Conservation (phyloP, 2,888 invertebrate species). For the Drosophila subsilvestris region DNA sequence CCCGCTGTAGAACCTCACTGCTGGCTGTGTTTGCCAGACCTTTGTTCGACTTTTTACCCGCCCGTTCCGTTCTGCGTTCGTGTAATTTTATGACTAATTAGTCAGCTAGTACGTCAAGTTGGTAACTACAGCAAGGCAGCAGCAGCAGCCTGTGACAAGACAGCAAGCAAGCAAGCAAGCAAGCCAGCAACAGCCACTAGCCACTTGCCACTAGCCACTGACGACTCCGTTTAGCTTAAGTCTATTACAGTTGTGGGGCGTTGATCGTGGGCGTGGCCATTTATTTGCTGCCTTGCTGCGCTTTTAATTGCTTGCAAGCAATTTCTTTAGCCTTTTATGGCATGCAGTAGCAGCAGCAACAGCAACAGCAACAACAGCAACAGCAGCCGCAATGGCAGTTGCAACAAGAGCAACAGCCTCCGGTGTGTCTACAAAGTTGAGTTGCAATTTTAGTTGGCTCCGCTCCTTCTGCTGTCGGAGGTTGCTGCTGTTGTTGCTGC, state of each 20-base stretch:
- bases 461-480: conserved; percentile 33
- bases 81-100: conserved; percentile 80
- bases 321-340: conserved; percentile 59
- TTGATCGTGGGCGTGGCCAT: conserved; percentile 60
- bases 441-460: conserved; percentile 68
- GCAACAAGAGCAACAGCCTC: conserved; percentile 49
- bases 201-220: conserved; percentile 1
- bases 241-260: conserved; percentile 55
- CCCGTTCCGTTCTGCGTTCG: conserved; percentile 35
- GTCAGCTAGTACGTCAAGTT: conserved; percentile 75
- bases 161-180: conserved; percentile 9
- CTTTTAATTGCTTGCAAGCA: conserved; percentile 75
- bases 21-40: conserved; percentile 57
- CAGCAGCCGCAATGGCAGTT: conserved; percentile 27
- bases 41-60: conserved; percentile 43
- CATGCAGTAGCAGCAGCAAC: conserved; percentile 47
- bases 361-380: conserved; percentile 17
- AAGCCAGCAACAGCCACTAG: background rate
- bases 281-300: conserved; percentile 75
- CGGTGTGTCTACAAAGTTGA: conserved; percentile 76
- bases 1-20: background rate
- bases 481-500: conserved; percentile 14
- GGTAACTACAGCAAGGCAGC: conserved; percentile 50
- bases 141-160: too few species aligned
- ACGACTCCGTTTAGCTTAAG: conserved; percentile 58